Percentiles rank a stretch among this genome's conserved stretches.
Conservation (phyloP, 2,888 invertebrate species). For the Euspilapteryx auroguttella region DNA sequence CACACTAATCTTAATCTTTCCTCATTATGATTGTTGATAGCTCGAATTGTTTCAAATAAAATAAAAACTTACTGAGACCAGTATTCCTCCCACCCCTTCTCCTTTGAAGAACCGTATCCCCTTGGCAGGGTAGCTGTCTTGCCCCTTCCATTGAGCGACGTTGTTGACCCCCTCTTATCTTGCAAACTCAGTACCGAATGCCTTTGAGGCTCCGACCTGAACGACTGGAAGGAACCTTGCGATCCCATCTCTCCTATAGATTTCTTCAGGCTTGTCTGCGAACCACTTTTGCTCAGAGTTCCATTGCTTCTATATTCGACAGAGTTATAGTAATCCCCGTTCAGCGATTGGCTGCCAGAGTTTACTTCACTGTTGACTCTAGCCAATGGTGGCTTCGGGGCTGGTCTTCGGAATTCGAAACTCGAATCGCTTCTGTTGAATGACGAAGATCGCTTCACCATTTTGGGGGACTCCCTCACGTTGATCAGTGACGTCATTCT, state of each 20-base stretch:
- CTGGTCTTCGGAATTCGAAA: slow-evolving; percentile 22
- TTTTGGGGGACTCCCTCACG: slow-evolving; percentile 39
- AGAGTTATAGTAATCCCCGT: neutral
- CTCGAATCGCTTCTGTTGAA: slow-evolving; percentile 22
- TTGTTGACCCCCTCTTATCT: slow-evolving; percentile 26
- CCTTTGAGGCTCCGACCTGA: slow-evolving; percentile 36
- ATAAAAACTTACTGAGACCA: slow-evolving; percentile 43
- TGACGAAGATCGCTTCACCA: slow-evolving; percentile 25
- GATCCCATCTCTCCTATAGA: slow-evolving; percentile 24
- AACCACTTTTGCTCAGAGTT: neutral
- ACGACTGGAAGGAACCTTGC: slow-evolving; percentile 33
- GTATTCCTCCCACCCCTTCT: slow-evolving; percentile 51
- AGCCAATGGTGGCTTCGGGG: slow-evolving; percentile 20
- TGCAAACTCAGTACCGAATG: slow-evolving; percentile 32
- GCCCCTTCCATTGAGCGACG: slow-evolving; percentile 26
- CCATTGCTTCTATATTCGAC: slow-evolving; percentile 10
- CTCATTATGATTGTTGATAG: no score
- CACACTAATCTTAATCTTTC: no score
- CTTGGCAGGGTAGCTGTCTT: slow-evolving; percentile 41
- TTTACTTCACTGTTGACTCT: slow-evolving; percentile 17
- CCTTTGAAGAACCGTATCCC: slow-evolving; percentile 39
- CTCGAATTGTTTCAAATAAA: no score
- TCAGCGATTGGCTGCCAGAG: slow-evolving; percentile 14
- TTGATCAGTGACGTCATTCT: slow-evolving; percentile 34
- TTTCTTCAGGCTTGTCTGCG: slow-evolving; percentile 14